These are phyloP conservation scores for Hydroisotoma schaefferi DNA, from an alignment of 2,888 invertebrate species.

Conservation along the genomic window DNA sequence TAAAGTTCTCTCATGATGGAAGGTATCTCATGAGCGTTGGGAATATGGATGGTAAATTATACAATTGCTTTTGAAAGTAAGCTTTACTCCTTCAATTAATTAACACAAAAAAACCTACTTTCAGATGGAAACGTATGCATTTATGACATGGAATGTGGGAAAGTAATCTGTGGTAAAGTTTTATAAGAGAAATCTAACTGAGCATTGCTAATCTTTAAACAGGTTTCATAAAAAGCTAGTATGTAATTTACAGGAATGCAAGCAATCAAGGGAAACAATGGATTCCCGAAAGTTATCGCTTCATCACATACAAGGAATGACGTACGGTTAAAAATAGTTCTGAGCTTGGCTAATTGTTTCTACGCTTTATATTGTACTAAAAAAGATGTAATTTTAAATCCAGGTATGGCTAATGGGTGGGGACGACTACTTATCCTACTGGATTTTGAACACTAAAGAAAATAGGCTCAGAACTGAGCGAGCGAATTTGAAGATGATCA, in stretches of 20 bases:
- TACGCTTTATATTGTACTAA: no score
- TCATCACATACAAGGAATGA: slow-evolving; percentile 59
- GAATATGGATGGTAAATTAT: slow-evolving; percentile 81
- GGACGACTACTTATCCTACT: slow-evolving; percentile 68
- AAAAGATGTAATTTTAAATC: no score
- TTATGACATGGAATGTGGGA: slow-evolving; percentile 67
- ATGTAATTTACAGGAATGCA: slow-evolving; percentile 52
- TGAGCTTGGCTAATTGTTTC: no score
- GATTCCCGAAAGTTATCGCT: slow-evolving; percentile 63
- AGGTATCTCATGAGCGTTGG: slow-evolving; percentile 79
- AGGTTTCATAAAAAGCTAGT: neutral
- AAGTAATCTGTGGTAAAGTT: slow-evolving; percentile 62
- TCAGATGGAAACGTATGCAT: slow-evolving; percentile 70
- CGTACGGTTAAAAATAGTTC: no score
- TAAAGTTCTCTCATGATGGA: slow-evolving; percentile 78
- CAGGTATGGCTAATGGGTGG: slow-evolving; percentile 74
- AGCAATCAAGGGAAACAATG: slow-evolving; percentile 67
- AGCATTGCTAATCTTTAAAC: neutral
- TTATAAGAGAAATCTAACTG: slow-evolving; percentile 36
- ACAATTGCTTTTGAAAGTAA: slow-evolving; percentile 30
- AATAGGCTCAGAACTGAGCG: slow-evolving; percentile 69
- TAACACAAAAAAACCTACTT: neutral
- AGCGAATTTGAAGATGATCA: slow-evolving; percentile 72
- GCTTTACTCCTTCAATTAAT: neutral
- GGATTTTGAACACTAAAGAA: slow-evolving; percentile 68